Percentiles rank a stretch among this genome's conserved stretches.
Evolutionary conservation across 2,113 vertebrate genomes (phyloP).

Genomic region (Actenoides lindsayi): DNA sequence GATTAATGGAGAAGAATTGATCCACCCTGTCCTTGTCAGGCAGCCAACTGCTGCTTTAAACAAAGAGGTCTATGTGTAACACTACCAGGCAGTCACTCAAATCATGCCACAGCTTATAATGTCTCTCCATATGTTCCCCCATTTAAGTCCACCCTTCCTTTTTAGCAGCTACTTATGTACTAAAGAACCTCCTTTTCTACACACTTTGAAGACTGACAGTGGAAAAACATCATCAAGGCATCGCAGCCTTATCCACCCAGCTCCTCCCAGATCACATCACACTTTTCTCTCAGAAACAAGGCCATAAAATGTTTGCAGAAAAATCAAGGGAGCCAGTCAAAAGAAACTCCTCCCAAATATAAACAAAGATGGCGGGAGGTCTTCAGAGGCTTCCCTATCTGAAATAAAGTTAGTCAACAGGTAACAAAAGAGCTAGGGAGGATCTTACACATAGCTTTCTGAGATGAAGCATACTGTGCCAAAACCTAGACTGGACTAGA

Average conservation of each 20-base stretch:
- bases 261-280: neutral
- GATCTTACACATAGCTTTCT: neutral
- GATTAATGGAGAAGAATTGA: slow-evolving; percentile 45
- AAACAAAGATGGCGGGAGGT: neutral
- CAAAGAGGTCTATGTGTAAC: slow-evolving; percentile 37
- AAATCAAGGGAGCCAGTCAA: neutral
- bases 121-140: neutral
- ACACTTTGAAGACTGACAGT: neutral
- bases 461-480: neutral
- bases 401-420: neutral
- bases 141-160: neutral
- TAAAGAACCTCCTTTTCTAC: neutral
- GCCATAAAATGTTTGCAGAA: neutral
- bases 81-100: slow-evolving; percentile 9
- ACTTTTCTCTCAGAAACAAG: neutral
- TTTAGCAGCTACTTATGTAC: slow-evolving; percentile 27
- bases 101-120: slow-evolving; percentile 52
- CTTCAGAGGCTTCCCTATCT: neutral
- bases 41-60: neutral
- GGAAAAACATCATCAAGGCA: neutral
- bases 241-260: neutral
- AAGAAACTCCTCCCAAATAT: neutral
- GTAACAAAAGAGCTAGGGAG: neutral
- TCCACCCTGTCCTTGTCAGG: slow-evolving; percentile 14
- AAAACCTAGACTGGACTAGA: neutral